Conservation (phyloP, 1,140 invertebrate species). For the Bombyx mandarina region DNA sequence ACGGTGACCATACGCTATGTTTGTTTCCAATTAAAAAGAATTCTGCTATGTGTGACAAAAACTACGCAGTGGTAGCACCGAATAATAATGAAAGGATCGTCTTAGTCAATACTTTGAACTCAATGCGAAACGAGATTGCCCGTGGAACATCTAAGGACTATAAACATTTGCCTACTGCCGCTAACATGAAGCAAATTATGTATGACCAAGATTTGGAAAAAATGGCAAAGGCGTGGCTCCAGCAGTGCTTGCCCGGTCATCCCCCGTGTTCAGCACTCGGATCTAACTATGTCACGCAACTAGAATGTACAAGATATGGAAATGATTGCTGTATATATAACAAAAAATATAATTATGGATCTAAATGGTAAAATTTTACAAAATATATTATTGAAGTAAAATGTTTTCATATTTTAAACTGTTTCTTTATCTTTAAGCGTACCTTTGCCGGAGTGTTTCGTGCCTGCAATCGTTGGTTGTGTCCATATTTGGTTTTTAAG, state of each 20-base stretch:
- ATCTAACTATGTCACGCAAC: slow-evolving; percentile 32
- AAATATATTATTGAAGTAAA: slow-evolving; percentile 3
- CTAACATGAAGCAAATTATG: slow-evolving; percentile 55
- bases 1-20: slow-evolving; percentile 56
- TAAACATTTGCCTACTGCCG: slow-evolving; percentile 43
- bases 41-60: slow-evolving; percentile 33
- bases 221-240: slow-evolving; percentile 45
- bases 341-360: slow-evolving; percentile 9
- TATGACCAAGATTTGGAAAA: slow-evolving; percentile 54
- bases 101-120: slow-evolving; percentile 48
- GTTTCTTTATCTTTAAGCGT: slow-evolving; percentile 26
- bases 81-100: slow-evolving; percentile 29
- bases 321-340: slow-evolving; percentile 34
- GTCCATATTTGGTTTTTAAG: slow-evolving; percentile 51
- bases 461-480: slow-evolving; percentile 44
- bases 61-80: slow-evolving; percentile 31
- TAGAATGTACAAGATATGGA: slow-evolving; percentile 53
- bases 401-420: slow-evolving; percentile 1
- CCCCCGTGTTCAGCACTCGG: slow-evolving; percentile 48
- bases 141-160: slow-evolving; percentile 34
- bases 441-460: slow-evolving; percentile 44
- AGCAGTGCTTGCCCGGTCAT: slow-evolving; percentile 50
- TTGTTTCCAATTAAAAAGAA: slow-evolving; percentile 28
- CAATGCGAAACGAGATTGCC: slow-evolving; percentile 53
- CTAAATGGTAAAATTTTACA: slow-evolving; percentile 25